Base-by-base conservation (phyloP, 37 sponge, comb jelly and placozoan genomes). In the Hormiphora californensis region DNA sequence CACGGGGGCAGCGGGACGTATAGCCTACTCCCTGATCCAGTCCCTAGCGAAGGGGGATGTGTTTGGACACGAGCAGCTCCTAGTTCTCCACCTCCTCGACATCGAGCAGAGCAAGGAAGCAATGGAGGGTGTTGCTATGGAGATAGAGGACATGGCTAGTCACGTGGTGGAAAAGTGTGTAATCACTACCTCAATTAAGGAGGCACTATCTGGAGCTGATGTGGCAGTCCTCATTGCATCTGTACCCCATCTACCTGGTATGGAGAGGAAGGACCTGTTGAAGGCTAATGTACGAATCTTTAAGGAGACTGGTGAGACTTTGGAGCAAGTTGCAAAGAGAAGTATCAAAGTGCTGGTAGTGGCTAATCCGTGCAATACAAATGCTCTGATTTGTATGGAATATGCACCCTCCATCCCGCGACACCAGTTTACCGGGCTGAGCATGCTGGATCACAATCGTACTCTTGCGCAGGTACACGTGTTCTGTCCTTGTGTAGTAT, bases 241-340 rank as follows among this genome's bases (percentile, higher is more conserved):
- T 28, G 27, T 57, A 30, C 61, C 61, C 9, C 89, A 95, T 38
- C 86, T 63, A 57, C 93, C 94, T 59, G 98, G 98, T 17, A 97
- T 97, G 95, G 90, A 90, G 91, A 86, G 98, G 40, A 93, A 89
- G 43, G 98, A 97, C 91, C 89, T 97, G 38, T 89, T 97, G 43
- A 91, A 91, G 67, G 92, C 91, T 39, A 97, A 97, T 55, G 93
- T 91, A 0, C 89, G 89, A 69, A 97, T 97, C 63, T 97, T 97
- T 89, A 91, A 91, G 81, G 87, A 90, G 4, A 93, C 92, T 39
- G 98, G 98, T 0, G 90, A 91, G 68, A 91, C 94, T 41, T 69
- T 97, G 30, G 88, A 94, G 33, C 39, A 86, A 46, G 54, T 85
- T 88, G 98, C 98, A 39, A 97, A 97, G 88, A 94, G 93, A 69